Percentiles rank a stretch among this genome's conserved stretches.
Conservation (phyloP, 2,797 vertebrate genomes). For the Hozukius guyotensis region DNA sequence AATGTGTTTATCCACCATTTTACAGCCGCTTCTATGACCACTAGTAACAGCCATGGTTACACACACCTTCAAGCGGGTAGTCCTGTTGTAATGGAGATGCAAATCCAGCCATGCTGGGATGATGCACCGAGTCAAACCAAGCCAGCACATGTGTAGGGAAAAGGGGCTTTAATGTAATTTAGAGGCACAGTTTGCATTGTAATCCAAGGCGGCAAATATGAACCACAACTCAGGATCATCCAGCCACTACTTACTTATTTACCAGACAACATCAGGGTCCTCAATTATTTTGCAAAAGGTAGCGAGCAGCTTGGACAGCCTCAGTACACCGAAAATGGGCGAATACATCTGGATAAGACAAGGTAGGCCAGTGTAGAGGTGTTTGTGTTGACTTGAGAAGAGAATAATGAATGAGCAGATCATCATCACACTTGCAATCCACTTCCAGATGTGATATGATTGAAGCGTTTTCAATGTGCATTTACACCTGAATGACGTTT, state of each 20-base stretch:
- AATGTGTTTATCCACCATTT: no score
- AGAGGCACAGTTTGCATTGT: background rate
- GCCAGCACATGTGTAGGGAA: no score
- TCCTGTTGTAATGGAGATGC: no score
- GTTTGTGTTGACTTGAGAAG: background rate
- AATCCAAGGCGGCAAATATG: background rate
- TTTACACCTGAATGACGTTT: background rate
- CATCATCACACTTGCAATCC: background rate
- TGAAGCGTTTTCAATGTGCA: background rate
- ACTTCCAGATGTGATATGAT: background rate
- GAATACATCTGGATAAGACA: background rate
- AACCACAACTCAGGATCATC: background rate
- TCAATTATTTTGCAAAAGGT: background rate
- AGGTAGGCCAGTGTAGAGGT: background rate
- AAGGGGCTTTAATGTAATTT: background rate
- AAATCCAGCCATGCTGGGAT: no score
- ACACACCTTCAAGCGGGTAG: no score
- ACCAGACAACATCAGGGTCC: background rate
- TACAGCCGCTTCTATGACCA: no score
- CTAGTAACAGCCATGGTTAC: no score
- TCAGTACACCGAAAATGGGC: background rate
- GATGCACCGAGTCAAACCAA: no score
- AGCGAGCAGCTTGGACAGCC: background rate
- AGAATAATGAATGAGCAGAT: background rate
- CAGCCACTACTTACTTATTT: background rate